Base-by-base conservation (phyloP, 2,888 invertebrate species). In the Orchesellides sinensis region DNA sequence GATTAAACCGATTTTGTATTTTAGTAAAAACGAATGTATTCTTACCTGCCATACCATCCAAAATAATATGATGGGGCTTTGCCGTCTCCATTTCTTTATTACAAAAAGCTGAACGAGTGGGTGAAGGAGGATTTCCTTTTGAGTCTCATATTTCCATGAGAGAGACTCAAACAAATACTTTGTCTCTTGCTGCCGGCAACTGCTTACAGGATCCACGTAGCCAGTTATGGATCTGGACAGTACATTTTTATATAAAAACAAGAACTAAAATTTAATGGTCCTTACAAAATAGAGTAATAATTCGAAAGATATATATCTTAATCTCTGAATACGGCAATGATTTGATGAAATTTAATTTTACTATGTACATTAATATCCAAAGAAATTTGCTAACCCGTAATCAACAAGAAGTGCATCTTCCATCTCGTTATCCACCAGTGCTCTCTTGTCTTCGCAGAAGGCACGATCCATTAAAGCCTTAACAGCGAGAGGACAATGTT, bases 81-180 rank as follows among this genome's bases (percentile, higher is more conserved):
- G 70, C 19, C 74, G 61, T 49, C 63, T 68, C 73, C 79, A 83
- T 45, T 83, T 83, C 68, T 83, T 83, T 17, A 78, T 68, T 19
- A 83, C 49, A 47, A 73, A 83, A n/a, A 80, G 61, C 47, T 83
- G 74, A 47, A 80, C 79, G 40, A 83, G 79, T 35, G 83, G 80
- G 54, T 83, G 83, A 32, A 70, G 40, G 29, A 83, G 70, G 40
- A 83, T 79, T 69, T 83, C 80, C 63, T 80, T 83, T 75, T 83
- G 83, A 45, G 74, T 74, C 5, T 56, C 68, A 27, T 74, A 80
- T 23, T 74, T 73, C 83, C 83, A 83, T n/a, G 68, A 52, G 32
- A 80, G 63, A 21, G 75, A 69, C 21, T 80, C 74, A 32, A 80
- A 80, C 65, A 83, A 47, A 54, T 74, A 83, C 56, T 74, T 79